A percentile compares a stretch with the other conserved stretches of the same genome.
Evolutionary conservation across 2,797 vertebrate genomes (phyloP).

Genomic region (Heliangelus exortis): DNA sequence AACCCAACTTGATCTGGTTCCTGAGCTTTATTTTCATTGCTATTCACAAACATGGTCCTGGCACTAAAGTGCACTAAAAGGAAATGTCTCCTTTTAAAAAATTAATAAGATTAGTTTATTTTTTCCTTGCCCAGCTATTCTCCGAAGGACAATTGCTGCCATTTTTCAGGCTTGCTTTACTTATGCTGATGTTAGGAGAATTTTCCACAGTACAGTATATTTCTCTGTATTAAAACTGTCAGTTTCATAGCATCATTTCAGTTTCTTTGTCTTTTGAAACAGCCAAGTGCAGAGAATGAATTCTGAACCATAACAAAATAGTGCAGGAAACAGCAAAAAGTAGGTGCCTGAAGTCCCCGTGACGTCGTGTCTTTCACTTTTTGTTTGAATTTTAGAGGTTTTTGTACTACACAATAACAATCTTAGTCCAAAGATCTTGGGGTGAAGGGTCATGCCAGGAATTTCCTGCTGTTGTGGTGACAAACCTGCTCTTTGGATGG

Average conservation of each 20-base stretch:
- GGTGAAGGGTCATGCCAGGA: neutral
- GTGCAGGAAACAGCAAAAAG: neutral
- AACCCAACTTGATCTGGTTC: neutral
- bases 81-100: constrained; percentile 14
- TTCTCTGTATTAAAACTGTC: neutral
- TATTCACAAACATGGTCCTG: neutral
- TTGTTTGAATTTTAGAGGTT: neutral
- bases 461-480: neutral
- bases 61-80: constrained; percentile 16
- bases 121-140: neutral
- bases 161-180: neutral
- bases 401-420: neutral
- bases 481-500: neutral
- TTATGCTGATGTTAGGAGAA: neutral
- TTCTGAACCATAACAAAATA: neutral
- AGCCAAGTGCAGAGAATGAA: neutral
- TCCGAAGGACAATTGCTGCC: neutral
- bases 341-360: neutral
- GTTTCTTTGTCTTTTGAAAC: neutral
- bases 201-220: neutral
- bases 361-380: neutral
- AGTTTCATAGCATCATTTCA: neutral
- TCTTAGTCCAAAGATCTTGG: constrained; percentile 15
- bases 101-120: neutral
- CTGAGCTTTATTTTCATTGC: neutral